Base-by-base conservation (phyloP, 2,888 invertebrate species). In the Stenchaetothrips biformis region DNA sequence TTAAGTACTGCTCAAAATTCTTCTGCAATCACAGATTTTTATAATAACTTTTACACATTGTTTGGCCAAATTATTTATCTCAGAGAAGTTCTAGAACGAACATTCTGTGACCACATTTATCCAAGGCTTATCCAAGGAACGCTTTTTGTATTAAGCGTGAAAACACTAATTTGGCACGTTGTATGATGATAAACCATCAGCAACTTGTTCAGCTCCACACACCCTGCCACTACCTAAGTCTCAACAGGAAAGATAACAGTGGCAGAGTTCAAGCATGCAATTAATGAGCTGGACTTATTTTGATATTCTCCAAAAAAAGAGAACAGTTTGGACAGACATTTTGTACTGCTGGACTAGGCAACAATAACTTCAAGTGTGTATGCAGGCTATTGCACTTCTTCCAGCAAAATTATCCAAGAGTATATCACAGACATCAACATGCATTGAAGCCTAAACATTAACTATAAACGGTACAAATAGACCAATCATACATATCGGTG, bases 391-490 rank as follows among this genome's bases (percentile, higher is more conserved):
- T 74, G 67, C 67, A 74, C 67, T 74, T n/a, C 67, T 13, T 53
- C 53, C 25, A 74, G 21, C 67, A 25, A 74, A 74, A 25, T 21
- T 74, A 21, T 74, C 9, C 11, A 25, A 21, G 67, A 21, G 25
- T 74, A 74, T 74, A 74, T 74, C 67, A 74, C 67, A 74, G 67
- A 74, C 67, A 21, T 74, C 67, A 25, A 74, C 25, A 74, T 74
- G 67, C 67, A 74, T 74, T 37, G 25, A 21, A 74, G 21, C 67
- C 67, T 74, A 74, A 25, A 74, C 67, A 11, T 25, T 11, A 74
- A 74, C 8, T 74, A 74, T 74, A 59, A 59, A 59, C 18, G 16
- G 18, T 59, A 59, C 59, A 6, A 37, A 37, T 37, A 37, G 37
- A 37, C 37, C 16, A 59, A 7, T 59, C 59, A 18, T 59, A 16